Evolutionary conservation across 2,888 invertebrate species (phyloP).

Genomic region (Pseudanteris insignis): DNA sequence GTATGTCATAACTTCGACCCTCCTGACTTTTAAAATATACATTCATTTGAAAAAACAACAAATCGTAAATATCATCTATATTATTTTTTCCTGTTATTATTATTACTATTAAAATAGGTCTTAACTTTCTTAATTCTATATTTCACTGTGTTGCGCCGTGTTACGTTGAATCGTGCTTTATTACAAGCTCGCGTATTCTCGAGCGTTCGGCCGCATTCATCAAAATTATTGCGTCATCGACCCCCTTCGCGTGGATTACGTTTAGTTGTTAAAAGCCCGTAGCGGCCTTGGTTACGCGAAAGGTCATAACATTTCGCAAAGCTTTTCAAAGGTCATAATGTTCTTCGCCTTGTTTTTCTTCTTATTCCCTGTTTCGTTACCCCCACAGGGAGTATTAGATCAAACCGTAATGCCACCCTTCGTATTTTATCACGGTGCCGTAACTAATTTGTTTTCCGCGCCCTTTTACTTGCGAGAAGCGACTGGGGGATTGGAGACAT

Average conservation of each 20-base stretch:
- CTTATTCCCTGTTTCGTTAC: conserved; percentile 1
- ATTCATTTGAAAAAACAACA: too few species aligned
- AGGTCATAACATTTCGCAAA: conserved; percentile 34
- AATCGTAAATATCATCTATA: too few species aligned
- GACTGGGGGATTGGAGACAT: too few species aligned
- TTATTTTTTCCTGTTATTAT: too few species aligned
- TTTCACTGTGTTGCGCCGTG: too few species aligned
- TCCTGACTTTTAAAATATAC: too few species aligned
- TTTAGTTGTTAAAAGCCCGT: conserved; percentile 8
- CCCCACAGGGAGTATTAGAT: conserved; percentile 17
- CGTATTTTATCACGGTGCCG: conserved; percentile 34
- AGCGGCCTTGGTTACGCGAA: conserved; percentile 19
- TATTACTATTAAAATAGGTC: too few species aligned
- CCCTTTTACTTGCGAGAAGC: conserved; percentile 13
- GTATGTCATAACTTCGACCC: too few species aligned
- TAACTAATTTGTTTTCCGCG: conserved; percentile 39
- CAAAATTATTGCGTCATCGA: conserved; percentile 7
- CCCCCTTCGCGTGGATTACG: conserved; percentile 27
- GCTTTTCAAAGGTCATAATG: conserved; percentile 35
- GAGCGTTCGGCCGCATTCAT: neutral
- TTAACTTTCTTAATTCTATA: too few species aligned
- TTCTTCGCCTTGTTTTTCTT: conserved; percentile 2
- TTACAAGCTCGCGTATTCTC: neutral
- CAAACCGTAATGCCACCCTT: too few species aligned
- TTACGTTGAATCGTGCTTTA: too few species aligned